These are phyloP conservation scores for Myiothlypis chrysogaster DNA, from an alignment of 2,797 vertebrate species.

Conservation along the genomic window DNA sequence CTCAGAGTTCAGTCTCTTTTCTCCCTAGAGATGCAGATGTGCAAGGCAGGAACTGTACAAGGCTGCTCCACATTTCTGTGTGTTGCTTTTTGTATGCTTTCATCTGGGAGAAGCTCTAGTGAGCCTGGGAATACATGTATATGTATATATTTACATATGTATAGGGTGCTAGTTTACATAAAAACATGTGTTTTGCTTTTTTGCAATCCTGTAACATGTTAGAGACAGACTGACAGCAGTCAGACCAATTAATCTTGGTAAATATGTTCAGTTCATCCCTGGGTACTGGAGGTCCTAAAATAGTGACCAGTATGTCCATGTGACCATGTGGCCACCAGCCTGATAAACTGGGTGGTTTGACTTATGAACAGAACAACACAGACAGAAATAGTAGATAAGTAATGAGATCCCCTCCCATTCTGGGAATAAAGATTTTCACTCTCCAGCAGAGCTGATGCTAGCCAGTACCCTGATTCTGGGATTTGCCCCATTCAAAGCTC, in stretches of 20 bases:
- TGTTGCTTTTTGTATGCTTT: neutral
- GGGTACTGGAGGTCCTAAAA: neutral
- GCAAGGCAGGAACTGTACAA: neutral
- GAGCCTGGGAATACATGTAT: neutral
- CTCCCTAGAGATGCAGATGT: neutral
- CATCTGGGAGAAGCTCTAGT: neutral
- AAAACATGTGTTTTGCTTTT: neutral
- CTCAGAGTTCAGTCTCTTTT: neutral
- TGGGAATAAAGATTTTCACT: neutral
- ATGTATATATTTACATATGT: neutral
- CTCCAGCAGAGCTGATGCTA: neutral
- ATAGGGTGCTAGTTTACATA: neutral
- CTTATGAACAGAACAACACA: neutral
- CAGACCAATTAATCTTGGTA: neutral
- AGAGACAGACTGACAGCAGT: neutral
- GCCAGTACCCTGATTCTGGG: neutral
- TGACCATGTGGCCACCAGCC: neutral
- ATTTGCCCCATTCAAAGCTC: neutral
- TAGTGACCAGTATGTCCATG: neutral
- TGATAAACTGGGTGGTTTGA: neutral
- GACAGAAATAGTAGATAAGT: neutral
- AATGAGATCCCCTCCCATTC: neutral
- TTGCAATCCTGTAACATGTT: neutral
- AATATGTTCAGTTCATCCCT: neutral
- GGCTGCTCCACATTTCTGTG: neutral